These are phyloP conservation scores for Leguminivora glycinivorella DNA, from an alignment of 1,140 invertebrate genomes.

Conservation along the genomic window DNA sequence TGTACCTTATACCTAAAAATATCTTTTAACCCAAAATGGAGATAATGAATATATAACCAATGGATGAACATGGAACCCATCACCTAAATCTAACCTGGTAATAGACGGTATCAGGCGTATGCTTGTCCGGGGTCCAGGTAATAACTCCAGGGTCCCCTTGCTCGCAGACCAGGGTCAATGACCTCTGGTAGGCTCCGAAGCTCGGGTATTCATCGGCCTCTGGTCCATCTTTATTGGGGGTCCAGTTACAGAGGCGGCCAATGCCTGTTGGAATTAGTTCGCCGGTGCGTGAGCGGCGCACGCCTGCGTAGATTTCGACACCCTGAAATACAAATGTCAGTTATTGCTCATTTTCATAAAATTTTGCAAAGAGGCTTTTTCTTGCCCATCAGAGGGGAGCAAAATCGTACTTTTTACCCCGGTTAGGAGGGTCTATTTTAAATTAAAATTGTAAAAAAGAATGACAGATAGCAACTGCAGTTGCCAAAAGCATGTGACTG, in stretches of 20 bases:
- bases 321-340: constrained; percentile 78
- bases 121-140: constrained; percentile 91
- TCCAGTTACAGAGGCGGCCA: constrained; percentile 93
- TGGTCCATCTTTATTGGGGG: constrained; percentile 84
- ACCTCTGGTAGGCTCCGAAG: constrained; percentile 93
- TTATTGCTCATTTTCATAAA: too few species aligned
- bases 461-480: too few species aligned
- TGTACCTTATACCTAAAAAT: too few species aligned
- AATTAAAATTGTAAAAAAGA: too few species aligned
- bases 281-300: constrained; percentile 82
- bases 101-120: constrained; percentile 94
- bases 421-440: too few species aligned
- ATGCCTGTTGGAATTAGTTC: constrained; percentile 85
- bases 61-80: not conserved
- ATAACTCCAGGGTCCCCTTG: constrained; percentile 91
- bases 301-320: constrained; percentile 90
- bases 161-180: constrained; percentile 89
- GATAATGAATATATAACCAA: not conserved
- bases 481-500: too few species aligned
- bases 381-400: too few species aligned
- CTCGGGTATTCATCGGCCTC: constrained; percentile 89
- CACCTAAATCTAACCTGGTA: constrained; percentile 85
- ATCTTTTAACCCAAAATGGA: not conserved
- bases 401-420: too few species aligned
- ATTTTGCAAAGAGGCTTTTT: too few species aligned